Base-by-base conservation (phyloP, 2,113 vertebrate genomes). In the Myotis yumanensis region DNA sequence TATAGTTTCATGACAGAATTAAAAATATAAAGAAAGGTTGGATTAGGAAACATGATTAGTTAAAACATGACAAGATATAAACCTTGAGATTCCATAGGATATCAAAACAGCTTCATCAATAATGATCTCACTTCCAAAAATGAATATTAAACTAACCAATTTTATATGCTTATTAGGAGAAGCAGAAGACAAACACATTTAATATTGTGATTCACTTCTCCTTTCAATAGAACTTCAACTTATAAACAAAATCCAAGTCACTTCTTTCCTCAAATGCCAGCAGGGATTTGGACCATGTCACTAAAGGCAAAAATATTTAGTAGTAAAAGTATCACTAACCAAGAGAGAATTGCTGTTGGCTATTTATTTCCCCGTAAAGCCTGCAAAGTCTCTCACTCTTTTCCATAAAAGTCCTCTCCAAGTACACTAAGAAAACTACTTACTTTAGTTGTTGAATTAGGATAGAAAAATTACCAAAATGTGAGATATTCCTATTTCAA, bases 391-490 rank as follows among this genome's bases (percentile, higher is more conserved):
- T 71, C 37, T 75, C 52, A 75, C 25, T 82, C 54, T 93, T 86
- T 76, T 64, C 35, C 66, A 87, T 3, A 94, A 75, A 91, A 93
- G 75, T 84, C 62, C 37, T 89, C 46, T 92, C 7, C 64, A 35
- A 83, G 30, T 69, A 14, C 51, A 82, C 30, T 43, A 73, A 81
- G 68, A 59, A 25, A 91, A 82, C 48, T 28, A 92, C 15, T 72
- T 86, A 95, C 17, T 90, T 95, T 87, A 81, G 25, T 57, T 80
- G 71, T 6, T 93, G 32, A 43, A 93, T 81, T 46, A 86, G 30
- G 35, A 77, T 72, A 91, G 54, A 91, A 95, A 95, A 95, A 75
- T 66, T 90, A 93, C 14, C 8, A 20, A 94, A 86, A 20, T 62
- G 28, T 52, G 72, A 40, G 48, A 40, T 87, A 90, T 20, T 92